Evolutionary conservation across 2,888 invertebrate genomes (phyloP), one percentile per base, ranked within the genome.

Genomic region (Corythucha ciliata): DNA sequence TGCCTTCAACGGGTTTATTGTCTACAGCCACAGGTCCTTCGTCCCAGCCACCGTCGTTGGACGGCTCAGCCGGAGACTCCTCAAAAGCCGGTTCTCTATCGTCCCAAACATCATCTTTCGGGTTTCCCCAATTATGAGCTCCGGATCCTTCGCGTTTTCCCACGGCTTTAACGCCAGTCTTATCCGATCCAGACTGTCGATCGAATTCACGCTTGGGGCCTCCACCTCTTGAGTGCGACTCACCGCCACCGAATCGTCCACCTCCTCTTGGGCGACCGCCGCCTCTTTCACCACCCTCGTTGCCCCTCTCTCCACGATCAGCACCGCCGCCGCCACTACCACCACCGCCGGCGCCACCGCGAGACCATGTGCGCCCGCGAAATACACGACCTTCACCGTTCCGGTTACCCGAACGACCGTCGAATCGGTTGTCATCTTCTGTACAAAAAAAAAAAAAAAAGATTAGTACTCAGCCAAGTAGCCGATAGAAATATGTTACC

Each of bases 61-160:
- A 10, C 2, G 16, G 3, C 21, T 29, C 48, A 4, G 12, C 8
- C 3, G 16, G 32, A 16, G n/a, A 16, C 1, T n/a, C 16, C 5
- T 39, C 22, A 7, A 25, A 48, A 2, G 5, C 4, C 26, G n/a
- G 12, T 12, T 48, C 25, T n/a, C n/a, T 10, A 41, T 1, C 29
- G 3, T 40, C 34, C 26, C 40, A 53, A 61, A 27, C 14, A 18
- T 90, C 87, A 69, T 92, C 92, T 72, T 86, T 87, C 63, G 87
- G 78, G 58, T 85, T 87, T 63, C 93, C 92, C 93, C 94, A 94
- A 74, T 94, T 94, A 70, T 90, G 89, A 60, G 90, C 83, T 60
- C 93, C 93, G 69, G 81, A 86, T 62, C 93, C 93, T 64, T 93
- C 92, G 60, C 88, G 83, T 73, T 94, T 94, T 69, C 93, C 92